Evolutionary conservation across 2,888 invertebrate species (phyloP).

Genomic region (Hydrotaea cyrtoneurina): DNA sequence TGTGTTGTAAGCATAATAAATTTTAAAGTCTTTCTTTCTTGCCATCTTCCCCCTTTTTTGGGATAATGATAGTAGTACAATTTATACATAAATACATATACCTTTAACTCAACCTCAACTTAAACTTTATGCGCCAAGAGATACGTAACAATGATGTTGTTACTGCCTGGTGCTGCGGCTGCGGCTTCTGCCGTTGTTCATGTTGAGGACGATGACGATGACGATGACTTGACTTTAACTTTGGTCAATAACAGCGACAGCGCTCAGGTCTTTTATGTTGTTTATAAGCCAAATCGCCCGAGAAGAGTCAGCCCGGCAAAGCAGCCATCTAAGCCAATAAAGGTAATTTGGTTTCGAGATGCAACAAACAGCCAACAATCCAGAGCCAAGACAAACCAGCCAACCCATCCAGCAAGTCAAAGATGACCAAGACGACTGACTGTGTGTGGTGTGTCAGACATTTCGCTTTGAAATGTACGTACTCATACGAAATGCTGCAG

Average conservation of each 20-base stretch:
- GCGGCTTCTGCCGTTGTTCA: background rate
- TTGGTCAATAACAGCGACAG: slow-evolving; percentile 61
- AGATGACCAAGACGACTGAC: slow-evolving; percentile 25
- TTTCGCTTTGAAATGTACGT: slow-evolving; percentile 30
- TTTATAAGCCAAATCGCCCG: slow-evolving; percentile 37
- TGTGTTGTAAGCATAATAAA: slow-evolving; percentile 65
- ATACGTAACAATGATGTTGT: slow-evolving; percentile 28
- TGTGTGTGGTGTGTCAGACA: slow-evolving; percentile 55
- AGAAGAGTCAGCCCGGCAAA: slow-evolving; percentile 39
- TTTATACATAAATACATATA: slow-evolving; percentile 39
- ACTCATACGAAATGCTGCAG: background rate
- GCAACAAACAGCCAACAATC: background rate
- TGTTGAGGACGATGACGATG: slow-evolving; percentile 29
- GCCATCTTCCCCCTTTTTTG: slow-evolving; percentile 57
- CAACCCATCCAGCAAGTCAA: background rate
- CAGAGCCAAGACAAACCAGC: too few relatives aligned
- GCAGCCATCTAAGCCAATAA: slow-evolving; percentile 61
- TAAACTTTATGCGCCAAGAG: too few relatives aligned
- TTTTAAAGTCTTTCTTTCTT: slow-evolving; percentile 38
- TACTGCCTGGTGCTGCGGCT: background rate
- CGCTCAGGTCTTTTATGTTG: slow-evolving; percentile 57
- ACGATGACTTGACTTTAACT: slow-evolving; percentile 46
- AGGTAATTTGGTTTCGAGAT: slow-evolving; percentile 59
- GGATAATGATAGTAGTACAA: slow-evolving; percentile 53
- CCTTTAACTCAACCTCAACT: too few relatives aligned